These are phyloP conservation scores for Netelia inedita DNA, from an alignment of 2,888 invertebrate genomes.

Conservation along the genomic window DNA sequence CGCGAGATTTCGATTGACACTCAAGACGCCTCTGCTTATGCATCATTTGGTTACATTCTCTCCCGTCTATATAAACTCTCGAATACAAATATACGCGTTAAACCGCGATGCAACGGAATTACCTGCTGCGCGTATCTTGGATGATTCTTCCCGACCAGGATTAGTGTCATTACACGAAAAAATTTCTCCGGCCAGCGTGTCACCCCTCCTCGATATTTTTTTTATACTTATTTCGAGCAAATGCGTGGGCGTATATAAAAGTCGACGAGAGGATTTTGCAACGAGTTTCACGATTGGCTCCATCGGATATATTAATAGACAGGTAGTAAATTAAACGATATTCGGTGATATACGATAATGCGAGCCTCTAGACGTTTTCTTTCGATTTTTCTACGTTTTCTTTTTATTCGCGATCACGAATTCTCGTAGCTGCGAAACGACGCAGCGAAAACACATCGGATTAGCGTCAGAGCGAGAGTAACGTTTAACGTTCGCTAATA, in stretches of 20 bases:
- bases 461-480: constrained; percentile 76
- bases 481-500: constrained; percentile 74
- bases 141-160: constrained; percentile 44
- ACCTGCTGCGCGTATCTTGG: constrained; percentile 25
- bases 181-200: constrained; percentile 19
- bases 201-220: constrained; percentile 26
- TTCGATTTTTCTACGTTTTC: constrained; percentile 29
- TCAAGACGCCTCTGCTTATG: neutral
- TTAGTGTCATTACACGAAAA: constrained; percentile 61
- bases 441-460: constrained; percentile 66
- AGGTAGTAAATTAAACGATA: constrained; percentile 59
- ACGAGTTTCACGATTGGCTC: constrained; percentile 43
- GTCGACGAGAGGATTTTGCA: constrained; percentile 29
- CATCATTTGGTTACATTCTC: constrained; percentile 54
- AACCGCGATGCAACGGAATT: constrained; percentile 15
- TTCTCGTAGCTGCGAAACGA: constrained; percentile 46
- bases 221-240: constrained; percentile 26
- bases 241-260: constrained; percentile 28
- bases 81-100: neutral
- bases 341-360: constrained; percentile 56
- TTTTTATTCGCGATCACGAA: constrained; percentile 32
- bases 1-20: constrained; percentile 40
- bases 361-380: constrained; percentile 36
- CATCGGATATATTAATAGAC: constrained; percentile 52
- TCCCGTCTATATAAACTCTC: constrained; percentile 24